Evolutionary conservation across 2,797 vertebrate species (phyloP).

Genomic region (Tapirus indicus): DNA sequence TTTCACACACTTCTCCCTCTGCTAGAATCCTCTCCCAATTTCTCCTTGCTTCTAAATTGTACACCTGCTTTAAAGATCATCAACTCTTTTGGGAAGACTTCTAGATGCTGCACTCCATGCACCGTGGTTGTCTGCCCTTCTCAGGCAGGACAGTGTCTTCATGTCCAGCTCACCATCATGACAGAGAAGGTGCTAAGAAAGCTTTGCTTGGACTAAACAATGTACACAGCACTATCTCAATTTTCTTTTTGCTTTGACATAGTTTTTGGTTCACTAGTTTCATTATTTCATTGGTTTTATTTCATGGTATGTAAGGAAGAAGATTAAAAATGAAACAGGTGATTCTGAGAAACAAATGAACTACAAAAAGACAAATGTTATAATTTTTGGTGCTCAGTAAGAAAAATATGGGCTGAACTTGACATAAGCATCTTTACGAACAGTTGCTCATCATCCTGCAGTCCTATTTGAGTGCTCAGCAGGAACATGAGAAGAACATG

Average conservation of each 20-base stretch:
- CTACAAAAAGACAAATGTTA: neutral
- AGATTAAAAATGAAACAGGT: neutral
- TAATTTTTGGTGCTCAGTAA: neutral
- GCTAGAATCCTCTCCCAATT: neutral
- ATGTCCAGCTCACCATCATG: accelerated
- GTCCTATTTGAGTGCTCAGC: neutral
- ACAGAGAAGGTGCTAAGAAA: no score
- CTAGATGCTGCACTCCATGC: neutral
- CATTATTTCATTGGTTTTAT: neutral
- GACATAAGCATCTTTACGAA: neutral
- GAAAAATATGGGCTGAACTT: neutral
- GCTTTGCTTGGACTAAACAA: no score
- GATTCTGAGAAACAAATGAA: neutral
- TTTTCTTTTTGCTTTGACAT: neutral
- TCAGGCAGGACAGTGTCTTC: accelerated
- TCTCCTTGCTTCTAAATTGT: neutral
- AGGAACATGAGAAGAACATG: accelerated
- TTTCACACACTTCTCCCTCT: neutral
- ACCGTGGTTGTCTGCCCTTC: neutral
- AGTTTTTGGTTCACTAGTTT: neutral
- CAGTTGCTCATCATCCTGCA: neutral
- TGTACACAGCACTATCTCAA: no score
- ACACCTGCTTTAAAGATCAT: neutral
- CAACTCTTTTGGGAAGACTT: neutral
- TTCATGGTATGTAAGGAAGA: neutral